Conservation (phyloP, 2,888 invertebrate species). For the Epinotia brunnichana region DNA sequence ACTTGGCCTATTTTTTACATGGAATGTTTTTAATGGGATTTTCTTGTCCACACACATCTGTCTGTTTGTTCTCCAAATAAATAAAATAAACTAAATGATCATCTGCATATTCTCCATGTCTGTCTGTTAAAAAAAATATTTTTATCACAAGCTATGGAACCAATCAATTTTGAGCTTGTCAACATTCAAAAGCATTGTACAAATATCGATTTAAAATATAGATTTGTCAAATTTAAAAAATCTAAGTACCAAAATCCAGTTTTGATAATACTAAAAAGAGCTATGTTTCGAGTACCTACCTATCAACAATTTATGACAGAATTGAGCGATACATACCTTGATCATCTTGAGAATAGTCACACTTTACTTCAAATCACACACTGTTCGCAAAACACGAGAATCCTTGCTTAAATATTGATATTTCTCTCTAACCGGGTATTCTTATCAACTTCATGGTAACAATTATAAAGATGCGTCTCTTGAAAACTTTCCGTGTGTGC, state of each 20-base stretch:
- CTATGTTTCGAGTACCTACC: background rate
- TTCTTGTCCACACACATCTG: no score
- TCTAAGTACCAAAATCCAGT: background rate
- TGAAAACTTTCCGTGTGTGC: background rate
- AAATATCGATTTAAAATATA: no score
- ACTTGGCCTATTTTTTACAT: no score
- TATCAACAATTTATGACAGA: background rate
- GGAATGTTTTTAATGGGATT: no score
- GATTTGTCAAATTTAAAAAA: no score
- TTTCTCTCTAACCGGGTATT: conserved; percentile 10
- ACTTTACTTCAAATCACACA: conserved; percentile 14
- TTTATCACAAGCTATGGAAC: no score
- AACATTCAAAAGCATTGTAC: no score
- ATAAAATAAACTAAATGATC: no score
- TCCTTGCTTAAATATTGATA: conserved; percentile 34
- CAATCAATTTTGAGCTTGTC: no score
- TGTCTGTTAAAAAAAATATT: no score
- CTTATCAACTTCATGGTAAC: background rate
- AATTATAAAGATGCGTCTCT: conserved; percentile 7
- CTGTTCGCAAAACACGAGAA: conserved; percentile 16
- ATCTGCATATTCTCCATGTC: no score
- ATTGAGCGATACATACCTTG: conserved; percentile 16
- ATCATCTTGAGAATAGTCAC: conserved; percentile 29
- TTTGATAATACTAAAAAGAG: background rate
- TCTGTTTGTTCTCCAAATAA: no score